Evolutionary conservation across 23 tunicate species (phyloP), one percentile per base, ranked within the genome.

Genomic region (Pegea sp.): DNA sequence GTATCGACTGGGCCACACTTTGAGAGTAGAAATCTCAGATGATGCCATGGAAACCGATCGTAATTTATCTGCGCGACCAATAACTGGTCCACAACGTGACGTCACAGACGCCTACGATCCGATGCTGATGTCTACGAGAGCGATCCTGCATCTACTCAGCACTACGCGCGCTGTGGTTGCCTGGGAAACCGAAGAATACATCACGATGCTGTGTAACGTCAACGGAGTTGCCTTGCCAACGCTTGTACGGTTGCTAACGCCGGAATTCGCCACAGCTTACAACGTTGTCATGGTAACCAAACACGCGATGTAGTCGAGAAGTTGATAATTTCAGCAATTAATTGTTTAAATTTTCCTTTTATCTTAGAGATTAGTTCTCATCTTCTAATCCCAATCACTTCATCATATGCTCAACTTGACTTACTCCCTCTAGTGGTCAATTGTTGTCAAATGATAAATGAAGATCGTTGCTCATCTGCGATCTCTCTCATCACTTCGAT

Each of bases 1-100:
- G 90, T 72, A 77, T 64, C 33, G 90, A 31, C 64, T 77, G 1
- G 90, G 70, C 1, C 90, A 77, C 64, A 62, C 90, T 6, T 33
- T 77, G 3, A 51, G 56, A n/a, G 76, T 72, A 19, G 76, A 77
- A 46, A 53, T 69, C 20, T 49, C 32, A 18, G 75, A 64, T 2
- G 56, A 57, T 31, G 28, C 34, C 28, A n/a, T n/a, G n/a, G 76
- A 69, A 18, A 57, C 90, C 5, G 90, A 77, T 38, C 69, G 76
- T 5, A 33, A 69, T 24, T 57, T 71, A 22, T 77, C 90, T 3
- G 59, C 90, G 25, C 61, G 76, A n/a, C 54, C 59, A 4, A 20
- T 69, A 2, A 56, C 48, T 29, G 32, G 63, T 50, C 53, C 62
- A 29, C 18, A 33, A 1, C 59, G 44, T 5, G 66, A 61, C 24